Base-by-base conservation (phyloP, 2,888 invertebrate genomes). In the Plagodis dolabraria region DNA sequence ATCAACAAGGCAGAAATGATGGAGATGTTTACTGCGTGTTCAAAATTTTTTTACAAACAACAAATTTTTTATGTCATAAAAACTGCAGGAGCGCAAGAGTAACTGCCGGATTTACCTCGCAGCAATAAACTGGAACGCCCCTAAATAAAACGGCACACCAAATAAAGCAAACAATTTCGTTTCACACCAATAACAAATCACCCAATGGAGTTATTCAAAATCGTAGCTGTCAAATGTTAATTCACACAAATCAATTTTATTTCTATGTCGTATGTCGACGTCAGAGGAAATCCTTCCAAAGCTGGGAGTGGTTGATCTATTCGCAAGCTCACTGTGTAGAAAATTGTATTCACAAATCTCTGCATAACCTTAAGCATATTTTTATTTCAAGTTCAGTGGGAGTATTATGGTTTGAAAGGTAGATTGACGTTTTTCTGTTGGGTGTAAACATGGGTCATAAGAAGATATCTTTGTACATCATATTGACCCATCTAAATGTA, bases 291-390 rank as follows among this genome's bases (percentile, higher is more conserved):
- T 80, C 83, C 80, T 64, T 65, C 71, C 66, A 73, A 76, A 78
- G 81, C 82, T 76, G 78, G 75, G 77, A 49, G n/a, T 75, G 76
- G 81, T 81, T 85, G 79, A 58, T 78, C 72, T 68, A 65, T 74
- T 73, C 68, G 50, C 47, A 64, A 66, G 71, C 71, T 79, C 75
- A 71, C 69, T 76, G 75, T 75, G 82, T 75, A 86, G 85, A 85
- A 87, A 87, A 88, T 87, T 85, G 85, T 87, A 78, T 86, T 81
- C 79, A 69, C 68, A 79, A 82, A 82, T 80, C 80, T 76, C 47
- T 60, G 48, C 70, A 63, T 74, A 68, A 57, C 67, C 67, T 70
- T 73, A 72, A 69, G 67, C 63, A 67, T 72, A 66, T 74, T 69
- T 71, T 66, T 67, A 71, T 75, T 70, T 58, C 47, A 40, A 35